Conservation (phyloP, 2,888 invertebrate genomes). For the Phortica okadai region DNA sequence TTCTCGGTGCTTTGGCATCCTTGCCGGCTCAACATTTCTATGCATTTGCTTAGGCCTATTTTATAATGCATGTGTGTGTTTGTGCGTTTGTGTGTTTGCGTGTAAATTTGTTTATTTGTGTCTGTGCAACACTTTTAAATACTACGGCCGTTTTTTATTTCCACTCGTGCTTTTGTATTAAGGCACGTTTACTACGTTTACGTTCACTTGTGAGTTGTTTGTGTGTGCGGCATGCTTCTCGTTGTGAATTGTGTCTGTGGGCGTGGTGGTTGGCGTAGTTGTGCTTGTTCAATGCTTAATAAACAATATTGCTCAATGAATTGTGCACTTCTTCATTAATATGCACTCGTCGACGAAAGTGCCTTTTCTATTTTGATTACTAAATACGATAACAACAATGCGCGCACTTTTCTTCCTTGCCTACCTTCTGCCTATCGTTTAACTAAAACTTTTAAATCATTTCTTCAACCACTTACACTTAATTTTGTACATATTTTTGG, state of each 20-base stretch:
- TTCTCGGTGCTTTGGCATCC: not conserved
- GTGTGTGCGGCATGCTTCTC: not conserved
- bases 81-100: not conserved
- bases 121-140: constrained; percentile 18
- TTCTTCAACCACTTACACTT: not conserved
- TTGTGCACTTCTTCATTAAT: not conserved
- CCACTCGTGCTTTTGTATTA: constrained; percentile 1
- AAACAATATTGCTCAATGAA: constrained; percentile 10
- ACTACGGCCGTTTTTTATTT: constrained; percentile 2
- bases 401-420: no score
- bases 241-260: not conserved
- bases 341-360: not conserved
- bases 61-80: not conserved
- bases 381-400: not conserved
- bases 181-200: constrained; percentile 3
- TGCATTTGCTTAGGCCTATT: not conserved
- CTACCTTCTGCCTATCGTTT: no score
- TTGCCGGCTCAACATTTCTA: not conserved
- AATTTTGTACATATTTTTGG: not conserved
- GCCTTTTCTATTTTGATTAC: constrained; percentile 2
- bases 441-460: no score
- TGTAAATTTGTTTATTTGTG: not conserved
- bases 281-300: not conserved
- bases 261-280: not conserved
- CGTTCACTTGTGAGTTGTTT: not conserved